Base-by-base conservation (phyloP, 1,140 invertebrate species). In the Aphelenchoides fujianensis region DNA sequence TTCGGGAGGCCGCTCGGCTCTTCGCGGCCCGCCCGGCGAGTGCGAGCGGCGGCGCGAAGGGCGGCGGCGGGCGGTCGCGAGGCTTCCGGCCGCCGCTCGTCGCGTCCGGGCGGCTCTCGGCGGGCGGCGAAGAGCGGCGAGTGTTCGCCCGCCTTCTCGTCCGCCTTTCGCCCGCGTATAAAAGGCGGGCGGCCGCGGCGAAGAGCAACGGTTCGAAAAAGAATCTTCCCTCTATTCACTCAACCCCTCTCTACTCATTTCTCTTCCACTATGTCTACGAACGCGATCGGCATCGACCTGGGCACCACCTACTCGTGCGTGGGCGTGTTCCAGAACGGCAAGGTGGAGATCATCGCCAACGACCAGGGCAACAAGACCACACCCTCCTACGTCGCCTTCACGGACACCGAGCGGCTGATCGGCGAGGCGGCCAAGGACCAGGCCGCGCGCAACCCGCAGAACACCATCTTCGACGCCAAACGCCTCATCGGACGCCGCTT, bases 261-360 rank as follows among this genome's bases (percentile, higher is more conserved):
- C 23, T 48, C 41, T 48, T 23, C 23, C 41, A 48, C 12, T 48
- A 48, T 48, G 41, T 48, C 41, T 48, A 48, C 12, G 23, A 82
- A 82, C 72, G 84, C 85, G 48, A 86, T 88, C 59, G 88, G 88
- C 37, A 88, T 88, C 73, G 88, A 88, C 78, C 74, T 88, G 66
- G 87, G 88, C 23, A 88, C 87, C 3, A 88, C 88, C 5, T 88
- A 88, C 75, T 88, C 87, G 0, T 88, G 87, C 74, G 87, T 88
- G 23, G 88, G 87, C 34, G 88, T 89, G 0, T 88, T 88, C 72
- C 86, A 88, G 69, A 75, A 59, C 34, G 55, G 91, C 30, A 91
- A 91, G 82, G 91, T 93, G 2, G 91, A 93, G 81, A 93, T 93
- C 75, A 93, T 93, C 53, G 91, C 91, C 30, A 93, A 93, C 76